These are phyloP conservation scores for Tipula vernalis DNA, from an alignment of 2,888 invertebrate genomes.

Conservation along the genomic window DNA sequence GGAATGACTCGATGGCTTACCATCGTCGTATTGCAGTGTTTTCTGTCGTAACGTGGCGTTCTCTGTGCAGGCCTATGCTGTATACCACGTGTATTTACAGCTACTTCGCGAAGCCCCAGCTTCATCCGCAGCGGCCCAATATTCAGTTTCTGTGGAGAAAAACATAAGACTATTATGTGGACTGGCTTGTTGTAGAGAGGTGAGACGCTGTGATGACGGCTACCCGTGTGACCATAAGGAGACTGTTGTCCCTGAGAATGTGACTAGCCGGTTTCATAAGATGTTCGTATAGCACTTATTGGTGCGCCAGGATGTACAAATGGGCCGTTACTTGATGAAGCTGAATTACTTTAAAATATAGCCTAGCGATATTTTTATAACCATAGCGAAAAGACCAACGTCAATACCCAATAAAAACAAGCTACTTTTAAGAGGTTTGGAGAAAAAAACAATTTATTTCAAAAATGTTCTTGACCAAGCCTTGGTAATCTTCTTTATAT, in stretches of 20 bases:
- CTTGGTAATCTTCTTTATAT: too few species aligned
- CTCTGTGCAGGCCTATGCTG: slow-evolving; percentile 21
- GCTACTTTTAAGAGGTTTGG: too few species aligned
- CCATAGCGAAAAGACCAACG: too few species aligned
- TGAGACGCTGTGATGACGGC: slow-evolving; percentile 13
- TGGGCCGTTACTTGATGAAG: slow-evolving; percentile 32
- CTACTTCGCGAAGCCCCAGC: slow-evolving; percentile 46
- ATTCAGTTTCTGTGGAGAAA: slow-evolving; percentile 44
- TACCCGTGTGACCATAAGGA: not conserved
- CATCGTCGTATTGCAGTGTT: slow-evolving; percentile 36
- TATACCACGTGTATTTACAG: slow-evolving; percentile 28
- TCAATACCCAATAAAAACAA: too few species aligned
- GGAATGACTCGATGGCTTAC: slow-evolving; percentile 31
- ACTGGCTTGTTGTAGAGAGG: not conserved
- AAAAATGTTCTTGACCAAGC: too few species aligned
- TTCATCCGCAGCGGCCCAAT: slow-evolving; percentile 87
- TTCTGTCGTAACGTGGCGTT: slow-evolving; percentile 36
- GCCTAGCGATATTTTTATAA: too few species aligned
- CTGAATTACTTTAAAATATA: too few species aligned
- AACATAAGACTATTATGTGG: slow-evolving; percentile 14
- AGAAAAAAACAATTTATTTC: too few species aligned
- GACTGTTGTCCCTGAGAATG: slow-evolving; percentile 7
- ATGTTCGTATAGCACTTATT: not conserved
- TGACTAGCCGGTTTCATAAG: not conserved
- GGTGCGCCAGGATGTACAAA: slow-evolving; percentile 44